phyloP scores from a whole-genome alignment of 2,113 vertebrate genomes.

The Brachirus orientalis region DNA sequence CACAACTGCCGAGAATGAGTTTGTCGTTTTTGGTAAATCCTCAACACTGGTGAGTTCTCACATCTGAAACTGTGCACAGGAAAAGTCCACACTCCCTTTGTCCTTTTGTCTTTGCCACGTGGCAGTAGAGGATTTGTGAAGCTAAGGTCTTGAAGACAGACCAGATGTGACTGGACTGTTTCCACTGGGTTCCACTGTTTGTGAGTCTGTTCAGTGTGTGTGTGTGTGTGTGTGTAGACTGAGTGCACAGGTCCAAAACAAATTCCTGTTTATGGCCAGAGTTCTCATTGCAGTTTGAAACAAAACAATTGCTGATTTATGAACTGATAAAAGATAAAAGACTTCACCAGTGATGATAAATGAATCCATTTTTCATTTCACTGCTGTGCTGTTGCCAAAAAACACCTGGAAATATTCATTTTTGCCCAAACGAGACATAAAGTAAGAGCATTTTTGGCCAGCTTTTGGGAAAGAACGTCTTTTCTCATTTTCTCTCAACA shows the following conservation, averaged over 20 bases:
- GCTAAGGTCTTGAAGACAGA: constrained; percentile 65
- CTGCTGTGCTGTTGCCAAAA: background rate
- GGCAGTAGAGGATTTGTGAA: constrained; percentile 69
- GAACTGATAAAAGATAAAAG: background rate
- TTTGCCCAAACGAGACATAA: constrained; percentile 13
- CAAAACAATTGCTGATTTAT: background rate
- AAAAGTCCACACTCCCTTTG: constrained; percentile 7
- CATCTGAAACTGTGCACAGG: background rate
- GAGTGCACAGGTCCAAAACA: constrained; percentile 46
- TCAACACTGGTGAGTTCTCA: too few species aligned
- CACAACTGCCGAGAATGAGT: too few species aligned
- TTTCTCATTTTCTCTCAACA: background rate
- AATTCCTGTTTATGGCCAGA: constrained; percentile 13
- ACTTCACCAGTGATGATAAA: background rate
- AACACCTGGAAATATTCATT: background rate
- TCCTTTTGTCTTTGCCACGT: constrained; percentile 78
- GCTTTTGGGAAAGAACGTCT: constrained; percentile 12
- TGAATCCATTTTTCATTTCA: background rate
- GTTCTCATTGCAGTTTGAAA: constrained; percentile 1
- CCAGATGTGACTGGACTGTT: constrained; percentile 79
- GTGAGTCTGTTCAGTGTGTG: background rate
- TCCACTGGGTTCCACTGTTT: constrained; percentile 53
- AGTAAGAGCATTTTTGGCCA: background rate
- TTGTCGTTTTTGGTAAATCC: too few species aligned
- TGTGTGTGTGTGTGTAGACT: constrained; percentile 24